Evolutionary conservation across 2,113 vertebrate species (phyloP).

Genomic region (Tylochromis polylepis): DNA sequence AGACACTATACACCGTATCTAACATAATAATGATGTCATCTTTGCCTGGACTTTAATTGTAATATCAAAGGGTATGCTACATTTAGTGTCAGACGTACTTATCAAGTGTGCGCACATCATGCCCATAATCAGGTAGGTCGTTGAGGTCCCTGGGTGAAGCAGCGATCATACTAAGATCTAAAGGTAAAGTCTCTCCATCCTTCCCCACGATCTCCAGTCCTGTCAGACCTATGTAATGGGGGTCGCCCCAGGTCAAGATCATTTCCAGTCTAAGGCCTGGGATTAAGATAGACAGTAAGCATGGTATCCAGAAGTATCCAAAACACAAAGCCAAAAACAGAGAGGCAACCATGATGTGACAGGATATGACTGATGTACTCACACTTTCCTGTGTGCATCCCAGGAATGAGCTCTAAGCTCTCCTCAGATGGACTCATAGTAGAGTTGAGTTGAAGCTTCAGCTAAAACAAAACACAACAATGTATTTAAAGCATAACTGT

Average conservation of each 20-base stretch:
- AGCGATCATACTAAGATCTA: conserved; percentile 77
- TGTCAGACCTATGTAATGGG: conserved; percentile 88
- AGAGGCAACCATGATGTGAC: not conserved
- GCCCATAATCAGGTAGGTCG: conserved; percentile 80
- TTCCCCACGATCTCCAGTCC: conserved; percentile 89
- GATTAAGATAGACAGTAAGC: not conserved
- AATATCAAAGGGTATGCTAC: not conserved
- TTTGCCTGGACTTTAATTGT: not conserved
- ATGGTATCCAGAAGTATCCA: not conserved
- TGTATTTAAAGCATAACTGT: not conserved
- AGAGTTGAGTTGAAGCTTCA: conserved; percentile 59
- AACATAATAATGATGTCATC: not conserved
- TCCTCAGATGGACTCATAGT: conserved; percentile 42
- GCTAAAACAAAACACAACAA: conserved; percentile 42
- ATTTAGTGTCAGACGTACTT: conserved; percentile 75
- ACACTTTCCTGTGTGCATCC: conserved; percentile 86
- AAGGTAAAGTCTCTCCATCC: conserved; percentile 79
- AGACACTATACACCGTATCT: not conserved
- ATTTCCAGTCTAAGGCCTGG: conserved; percentile 86
- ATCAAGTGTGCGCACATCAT: conserved; percentile 84
- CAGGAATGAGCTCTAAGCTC: conserved; percentile 68
- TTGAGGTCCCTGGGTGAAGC: conserved; percentile 86
- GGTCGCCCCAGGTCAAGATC: conserved; percentile 87
- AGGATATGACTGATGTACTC: conserved; percentile 55
- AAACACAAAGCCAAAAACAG: not conserved